Base-by-base conservation (phyloP, 2,113 vertebrate species). In the Cephalopholis sonnerati region DNA sequence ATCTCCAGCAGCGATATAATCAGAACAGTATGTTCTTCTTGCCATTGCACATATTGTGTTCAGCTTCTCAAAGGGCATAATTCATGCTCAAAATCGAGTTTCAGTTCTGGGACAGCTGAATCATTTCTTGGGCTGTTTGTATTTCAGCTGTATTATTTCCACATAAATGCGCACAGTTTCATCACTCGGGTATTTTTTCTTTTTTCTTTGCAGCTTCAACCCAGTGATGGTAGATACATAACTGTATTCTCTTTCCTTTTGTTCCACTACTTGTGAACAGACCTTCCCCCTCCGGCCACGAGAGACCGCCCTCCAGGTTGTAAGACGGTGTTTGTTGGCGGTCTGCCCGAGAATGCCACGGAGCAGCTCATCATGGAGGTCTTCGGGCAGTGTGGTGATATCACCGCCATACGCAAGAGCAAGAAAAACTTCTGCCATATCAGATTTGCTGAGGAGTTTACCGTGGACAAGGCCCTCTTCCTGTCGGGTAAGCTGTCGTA, bases 341-440 rank as follows among this genome's bases (percentile, higher is more conserved):
- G 98, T 15, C 93, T 99, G 63, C 98, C 98, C 0, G 98, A 99
- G 83, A 99, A 99, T 0, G 95, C 95, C 2, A 98, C 95, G 0
- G 98, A 99, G 87, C 97, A 98, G 92, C 96, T 97, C 79, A 98
- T 99, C 17, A 94, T 97, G 92, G 98, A 99, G 69, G 95, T 99
- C 76, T 99, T 99, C 4, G 98, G 97, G n/a, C 97, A 97, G 91
- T 99, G 98, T 3, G 98, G 98, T 0, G 96, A 97, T 3, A 98
- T 99, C 93, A 96, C 96, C 3, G 98, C 98, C 29, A 98, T 99
- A 84, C 96, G 98, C 32, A 99, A 98, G 91, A 98, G 98, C 92
- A 99, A 98, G 94, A 98, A 99, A 89, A 98, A 99, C 62, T 99
- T 99, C 92, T 98, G 97, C 85, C 98, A 99, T 44, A 98, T 99